These are phyloP conservation scores for Spongia lamella DNA, from an alignment of 37 sponge, comb jelly and placozoan genomes.

Conservation along the genomic window DNA sequence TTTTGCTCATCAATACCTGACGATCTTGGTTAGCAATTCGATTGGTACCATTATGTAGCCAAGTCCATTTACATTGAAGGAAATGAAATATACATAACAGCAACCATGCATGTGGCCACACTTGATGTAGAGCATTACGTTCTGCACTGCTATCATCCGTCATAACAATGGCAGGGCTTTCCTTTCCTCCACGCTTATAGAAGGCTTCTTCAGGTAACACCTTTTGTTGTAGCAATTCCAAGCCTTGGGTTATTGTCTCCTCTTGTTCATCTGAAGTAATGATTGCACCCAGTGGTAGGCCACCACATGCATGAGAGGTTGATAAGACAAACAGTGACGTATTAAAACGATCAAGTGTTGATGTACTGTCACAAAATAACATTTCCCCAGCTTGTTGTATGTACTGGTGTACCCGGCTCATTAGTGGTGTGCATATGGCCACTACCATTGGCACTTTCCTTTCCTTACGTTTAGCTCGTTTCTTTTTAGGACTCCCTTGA, in stretches of 20 bases:
- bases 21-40: conserved; percentile 17
- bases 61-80: conserved; percentile 28
- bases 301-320: conserved; percentile 6
- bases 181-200: background rate
- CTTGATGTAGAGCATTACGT: conserved; percentile 6
- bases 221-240: conserved; percentile 4
- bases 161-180: conserved; percentile 4
- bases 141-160: conserved; percentile 36
- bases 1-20: background rate
- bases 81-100: conserved; percentile 32
- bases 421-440: conserved; percentile 19
- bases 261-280: conserved; percentile 20
- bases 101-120: conserved; percentile 7
- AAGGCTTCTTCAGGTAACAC: conserved; percentile 17
- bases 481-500: background rate
- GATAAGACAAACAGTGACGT: conserved; percentile 11
- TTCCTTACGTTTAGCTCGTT: background rate
- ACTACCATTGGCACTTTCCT: background rate
- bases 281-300: conserved; percentile 13
- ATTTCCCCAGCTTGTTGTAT: conserved; percentile 6
- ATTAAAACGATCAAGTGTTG: conserved; percentile 1
- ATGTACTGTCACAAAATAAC: conserved; percentile 4
- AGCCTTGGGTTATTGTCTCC: conserved; percentile 12
- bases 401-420: conserved; percentile 1
- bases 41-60: conserved; percentile 27